These are phyloP conservation scores for Argyresthia albistria DNA, from an alignment of 2,888 invertebrate genomes.

Conservation along the genomic window DNA sequence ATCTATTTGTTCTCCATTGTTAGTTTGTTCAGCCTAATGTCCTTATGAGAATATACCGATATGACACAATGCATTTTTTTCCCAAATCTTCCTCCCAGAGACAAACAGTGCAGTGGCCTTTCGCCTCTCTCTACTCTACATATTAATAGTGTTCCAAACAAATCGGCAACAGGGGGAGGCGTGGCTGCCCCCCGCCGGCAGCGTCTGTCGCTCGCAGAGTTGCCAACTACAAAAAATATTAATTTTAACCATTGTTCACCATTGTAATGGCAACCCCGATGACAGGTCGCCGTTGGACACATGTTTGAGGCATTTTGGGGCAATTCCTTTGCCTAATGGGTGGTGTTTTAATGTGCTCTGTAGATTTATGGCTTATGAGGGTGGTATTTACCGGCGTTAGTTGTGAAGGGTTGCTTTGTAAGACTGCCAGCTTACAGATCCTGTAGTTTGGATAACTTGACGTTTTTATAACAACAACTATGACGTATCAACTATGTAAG, in stretches of 20 bases:
- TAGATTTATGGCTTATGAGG: conserved; percentile 55
- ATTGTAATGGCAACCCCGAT: conserved; percentile 64
- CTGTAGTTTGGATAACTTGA: too few relatives aligned
- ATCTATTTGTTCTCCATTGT: too few relatives aligned
- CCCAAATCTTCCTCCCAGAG: too few relatives aligned
- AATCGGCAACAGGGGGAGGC: conserved; percentile 62
- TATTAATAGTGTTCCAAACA: conserved; percentile 58
- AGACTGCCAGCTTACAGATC: too few relatives aligned
- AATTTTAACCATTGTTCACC: conserved; percentile 40
- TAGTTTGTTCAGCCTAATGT: too few relatives aligned
- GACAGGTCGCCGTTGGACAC: conserved; percentile 69
- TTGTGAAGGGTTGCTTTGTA: not conserved
- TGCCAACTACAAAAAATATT: conserved; percentile 59
- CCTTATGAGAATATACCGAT: too few relatives aligned
- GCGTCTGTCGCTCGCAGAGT: conserved; percentile 67
- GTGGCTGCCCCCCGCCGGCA: conserved; percentile 58
- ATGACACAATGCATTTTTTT: too few relatives aligned
- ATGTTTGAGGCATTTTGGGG: conserved; percentile 67
- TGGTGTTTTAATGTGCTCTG: conserved; percentile 59
- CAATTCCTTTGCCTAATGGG: conserved; percentile 65
- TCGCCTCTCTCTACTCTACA: conserved; percentile 27
- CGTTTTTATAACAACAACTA: too few relatives aligned
- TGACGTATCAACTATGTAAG: too few relatives aligned
- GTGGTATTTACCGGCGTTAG: not conserved
- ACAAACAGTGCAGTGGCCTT: not conserved